Conservation (phyloP, 92 coral and sea anemone genomes). For the Pocillopora grandis region DNA sequence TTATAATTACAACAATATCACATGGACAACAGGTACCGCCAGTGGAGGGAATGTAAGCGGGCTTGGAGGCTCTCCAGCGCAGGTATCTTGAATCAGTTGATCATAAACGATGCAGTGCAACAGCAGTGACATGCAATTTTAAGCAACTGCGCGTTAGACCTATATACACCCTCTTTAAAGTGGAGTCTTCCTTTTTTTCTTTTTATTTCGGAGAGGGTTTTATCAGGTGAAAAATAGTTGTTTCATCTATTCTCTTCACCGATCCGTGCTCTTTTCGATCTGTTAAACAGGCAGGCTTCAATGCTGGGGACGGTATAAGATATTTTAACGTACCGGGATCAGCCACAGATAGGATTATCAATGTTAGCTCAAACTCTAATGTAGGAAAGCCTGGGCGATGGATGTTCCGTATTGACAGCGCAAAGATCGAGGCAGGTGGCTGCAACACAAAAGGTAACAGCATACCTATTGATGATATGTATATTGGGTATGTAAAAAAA, state of each 20-base stretch:
- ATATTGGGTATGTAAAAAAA: too few species aligned
- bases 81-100: neutral
- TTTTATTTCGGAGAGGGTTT: too few species aligned
- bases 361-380: slow-evolving; percentile 48
- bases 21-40: slow-evolving; percentile 23
- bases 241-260: too few species aligned
- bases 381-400: slow-evolving; percentile 65
- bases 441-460: slow-evolving; percentile 63
- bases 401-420: slow-evolving; percentile 65
- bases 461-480: too few species aligned
- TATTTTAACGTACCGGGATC: slow-evolving; percentile 59
- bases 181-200: too few species aligned
- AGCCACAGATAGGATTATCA: slow-evolving; percentile 32
- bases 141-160: too few species aligned
- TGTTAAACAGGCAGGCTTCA: slow-evolving; percentile 48
- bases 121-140: too few species aligned
- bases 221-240: too few species aligned
- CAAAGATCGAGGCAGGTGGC: slow-evolving; percentile 58
- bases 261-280: too few species aligned
- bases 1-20: slow-evolving; percentile 5
- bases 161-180: too few species aligned
- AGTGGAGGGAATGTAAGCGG: neutral
- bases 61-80: slow-evolving; percentile 17
- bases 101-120: too few species aligned
- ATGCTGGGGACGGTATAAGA: slow-evolving; percentile 62